These are phyloP conservation scores for Radopholus similis DNA, from an alignment of 1,140 invertebrate genomes.

Conservation along the genomic window DNA sequence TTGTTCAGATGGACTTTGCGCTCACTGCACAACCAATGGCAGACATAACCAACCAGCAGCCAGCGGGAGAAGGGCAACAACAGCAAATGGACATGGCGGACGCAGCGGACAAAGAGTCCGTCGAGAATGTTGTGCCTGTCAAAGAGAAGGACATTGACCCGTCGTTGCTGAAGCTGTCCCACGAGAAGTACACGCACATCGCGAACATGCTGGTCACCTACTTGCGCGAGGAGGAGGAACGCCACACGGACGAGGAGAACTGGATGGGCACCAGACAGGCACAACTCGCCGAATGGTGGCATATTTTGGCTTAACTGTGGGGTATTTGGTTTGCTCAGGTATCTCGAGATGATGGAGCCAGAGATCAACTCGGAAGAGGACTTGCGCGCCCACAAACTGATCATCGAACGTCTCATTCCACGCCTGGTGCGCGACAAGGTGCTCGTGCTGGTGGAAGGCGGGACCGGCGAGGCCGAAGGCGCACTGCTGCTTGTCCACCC, in stretches of 20 bases:
- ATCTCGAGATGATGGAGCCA: constrained; percentile 68
- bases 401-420: constrained; percentile 5
- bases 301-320: background rate
- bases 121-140: constrained; percentile 20
- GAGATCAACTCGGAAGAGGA: constrained; percentile 18
- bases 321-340: constrained; percentile 61
- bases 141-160: constrained; percentile 24
- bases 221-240: constrained; percentile 78
- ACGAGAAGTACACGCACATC: constrained; percentile 87
- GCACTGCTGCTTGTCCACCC: constrained; percentile 13
- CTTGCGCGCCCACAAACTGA: constrained; percentile 2
- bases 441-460: background rate
- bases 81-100: constrained; percentile 14
- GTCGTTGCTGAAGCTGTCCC: constrained; percentile 83
- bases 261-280: constrained; percentile 72
- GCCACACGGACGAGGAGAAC: constrained; percentile 62
- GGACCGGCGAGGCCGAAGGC: background rate
- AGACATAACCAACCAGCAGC: constrained; percentile 24
- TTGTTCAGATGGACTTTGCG: constrained; percentile 25
- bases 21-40: constrained; percentile 61
- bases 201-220: constrained; percentile 84
- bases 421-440: constrained; percentile 10
- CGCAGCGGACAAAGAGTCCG: constrained; percentile 49
- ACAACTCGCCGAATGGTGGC: constrained; percentile 86
- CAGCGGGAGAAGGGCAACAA: constrained; percentile 1